phyloP scores from a whole-genome alignment of 2,113 vertebrate species.

The Phodopus roborovskii region DNA sequence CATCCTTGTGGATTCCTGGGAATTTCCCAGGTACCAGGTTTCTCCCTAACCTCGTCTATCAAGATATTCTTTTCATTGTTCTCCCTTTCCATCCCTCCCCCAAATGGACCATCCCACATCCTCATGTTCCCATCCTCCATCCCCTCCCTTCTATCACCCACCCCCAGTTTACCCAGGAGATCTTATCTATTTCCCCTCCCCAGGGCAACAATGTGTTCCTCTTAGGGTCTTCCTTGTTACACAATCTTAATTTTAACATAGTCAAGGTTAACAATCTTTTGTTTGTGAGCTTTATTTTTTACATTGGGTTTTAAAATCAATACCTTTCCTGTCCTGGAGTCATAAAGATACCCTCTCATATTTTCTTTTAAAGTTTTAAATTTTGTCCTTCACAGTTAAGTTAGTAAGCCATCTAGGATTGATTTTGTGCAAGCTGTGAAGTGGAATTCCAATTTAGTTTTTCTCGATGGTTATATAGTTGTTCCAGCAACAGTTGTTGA shows the following conservation, averaged over 20 bases:
- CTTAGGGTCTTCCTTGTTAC: no score
- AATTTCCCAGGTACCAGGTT: no score
- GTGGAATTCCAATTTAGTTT: slow-evolving; percentile 41
- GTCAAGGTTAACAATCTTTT: slow-evolving; percentile 43
- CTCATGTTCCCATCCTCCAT: no score
- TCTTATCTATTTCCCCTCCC: no score
- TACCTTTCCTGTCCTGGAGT: background rate
- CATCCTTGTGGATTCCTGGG: no score
- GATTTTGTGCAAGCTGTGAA: slow-evolving; percentile 10
- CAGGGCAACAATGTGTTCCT: no score
- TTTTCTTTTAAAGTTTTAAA: slow-evolving; percentile 26
- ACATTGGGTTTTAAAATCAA: slow-evolving; percentile 42
- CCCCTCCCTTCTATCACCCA: no score
- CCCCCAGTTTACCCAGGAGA: no score
- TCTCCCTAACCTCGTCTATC: no score
- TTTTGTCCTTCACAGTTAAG: slow-evolving; percentile 19
- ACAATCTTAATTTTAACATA: slow-evolving; percentile 16
- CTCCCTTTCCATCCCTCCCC: no score
- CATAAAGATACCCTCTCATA: slow-evolving; percentile 19
- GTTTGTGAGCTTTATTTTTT: slow-evolving; percentile 55
- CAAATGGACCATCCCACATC: no score
- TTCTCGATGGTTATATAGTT: background rate
- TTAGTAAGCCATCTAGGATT: slow-evolving; percentile 34
- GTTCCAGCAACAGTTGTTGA: background rate
- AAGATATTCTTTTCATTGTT: no score